Base-by-base conservation (phyloP, 2,113 vertebrate genomes). In the Chascanopsetta lugubris region DNA sequence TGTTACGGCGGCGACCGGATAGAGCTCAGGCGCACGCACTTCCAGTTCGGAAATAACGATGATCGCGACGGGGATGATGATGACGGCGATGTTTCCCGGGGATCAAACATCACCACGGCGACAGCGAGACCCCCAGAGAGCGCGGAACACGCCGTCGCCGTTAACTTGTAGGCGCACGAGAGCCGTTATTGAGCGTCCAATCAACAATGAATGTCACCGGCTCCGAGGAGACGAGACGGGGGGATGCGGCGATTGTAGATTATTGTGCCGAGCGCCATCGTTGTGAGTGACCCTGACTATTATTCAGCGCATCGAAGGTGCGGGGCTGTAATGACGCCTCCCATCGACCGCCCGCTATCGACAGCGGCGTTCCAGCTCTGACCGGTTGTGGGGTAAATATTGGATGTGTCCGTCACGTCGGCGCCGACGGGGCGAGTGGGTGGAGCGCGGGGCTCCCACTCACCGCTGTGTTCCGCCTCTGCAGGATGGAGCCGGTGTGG, bases 1-100 rank as follows among this genome's bases (percentile, higher is more conserved):
- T n/a, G n/a, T n/a, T n/a, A n/a, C n/a, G n/a, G n/a, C n/a, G n/a
- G 77, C 50, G 71, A 82, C 82, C 82, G 64, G 79, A 85, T 89
- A 84, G 84, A 84, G 69, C 69, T 85, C 69, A 72, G 77, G 53
- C 76, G 26, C 46, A 30, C 43, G 22, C 57, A 43, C 84, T 75
- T 72, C 72, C 66, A 69, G 73, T 75, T 69, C 76, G 64, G 79
- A 79, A n/a, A n/a, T n/a, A n/a, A n/a, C n/a, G n/a, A n/a, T n/a
- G n/a, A n/a, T n/a, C n/a, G n/a, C n/a, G n/a, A n/a, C n/a, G n/a
- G n/a, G n/a, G n/a, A n/a, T n/a, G n/a, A n/a, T n/a, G n/a, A n/a
- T n/a, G n/a, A n/a, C n/a, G n/a, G n/a, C 73, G 47, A 6, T 25
- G 25, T 20, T 65, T 34, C 72, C 51, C 24, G 32, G n/a, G 59